Evolutionary conservation across 2,113 vertebrate genomes (phyloP), one percentile per base, ranked within the genome.

Genomic region (Donacobius atricapilla): DNA sequence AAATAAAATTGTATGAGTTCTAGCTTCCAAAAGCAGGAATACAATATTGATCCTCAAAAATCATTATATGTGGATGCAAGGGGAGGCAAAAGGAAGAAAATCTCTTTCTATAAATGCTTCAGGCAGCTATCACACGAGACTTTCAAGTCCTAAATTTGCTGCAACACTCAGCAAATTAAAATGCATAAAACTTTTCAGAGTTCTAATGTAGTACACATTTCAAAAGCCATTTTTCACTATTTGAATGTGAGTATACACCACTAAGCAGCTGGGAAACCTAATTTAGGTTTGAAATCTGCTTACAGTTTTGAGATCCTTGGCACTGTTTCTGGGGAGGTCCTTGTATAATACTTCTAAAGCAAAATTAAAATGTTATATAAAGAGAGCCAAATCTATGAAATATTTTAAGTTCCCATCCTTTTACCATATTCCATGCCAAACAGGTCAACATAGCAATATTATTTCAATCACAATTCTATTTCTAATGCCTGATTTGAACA

Each of bases 221-320:
- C 23, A 39, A 85, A 84, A 85, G 35, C 17, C 28, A 81, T 63
- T 96, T 92, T 95, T 76, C 81, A 93, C 69, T 58, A 61, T 90
- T 61, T 54, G 51, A 90, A 54, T 94, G 57, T 82, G 72, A 60
- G 28, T 40, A 83, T 44, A 83, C 60, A 30, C 12, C 57, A 90
- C 65, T 79, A 89, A 92, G 48, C 58, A 88, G 72, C 78, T 91
- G n/a, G 44, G 63, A 95, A 95, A 95, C 76, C 60, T 94, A 92
- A 87, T 89, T 87, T 92, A 87, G 65, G 37, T 89, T 92, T 82
- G 75, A 95, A 95, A 87, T 96, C 84, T 91, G 77, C 87, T 87
- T 93, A 85, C 23, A 81, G 24, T 84, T 87, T 91, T 89, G 53
- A 96, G 56, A 89, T 93, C 33, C 20, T 78, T 90, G 50, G 57